phyloP scores from a whole-genome alignment of 1,140 invertebrate species.

The Campoletis sonorensis region DNA sequence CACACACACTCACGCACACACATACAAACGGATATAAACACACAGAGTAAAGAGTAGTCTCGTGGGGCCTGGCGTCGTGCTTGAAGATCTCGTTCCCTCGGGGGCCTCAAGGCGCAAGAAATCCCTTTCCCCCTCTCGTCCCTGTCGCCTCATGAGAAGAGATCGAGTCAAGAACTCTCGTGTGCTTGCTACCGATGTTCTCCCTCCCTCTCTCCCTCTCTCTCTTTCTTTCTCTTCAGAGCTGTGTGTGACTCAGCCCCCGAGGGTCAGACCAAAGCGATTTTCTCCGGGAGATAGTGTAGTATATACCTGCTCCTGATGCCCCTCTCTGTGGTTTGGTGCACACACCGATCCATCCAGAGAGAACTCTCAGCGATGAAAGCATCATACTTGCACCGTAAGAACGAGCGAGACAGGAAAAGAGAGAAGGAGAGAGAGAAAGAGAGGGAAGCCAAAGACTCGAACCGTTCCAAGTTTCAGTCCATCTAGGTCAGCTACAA shows the following conservation, averaged over 20 bases:
- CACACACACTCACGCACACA: too few species aligned
- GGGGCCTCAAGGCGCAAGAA: constrained; percentile 4
- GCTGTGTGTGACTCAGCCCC: constrained; percentile 20
- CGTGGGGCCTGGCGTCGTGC: too few species aligned
- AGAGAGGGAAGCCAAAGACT: neutral
- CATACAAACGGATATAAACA: neutral
- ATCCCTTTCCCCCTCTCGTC: neutral
- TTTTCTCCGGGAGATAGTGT: constrained; percentile 18
- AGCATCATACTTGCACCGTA: neutral
- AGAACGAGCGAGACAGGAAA: neutral
- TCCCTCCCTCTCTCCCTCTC: too few species aligned
- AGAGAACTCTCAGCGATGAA: constrained; percentile 12
- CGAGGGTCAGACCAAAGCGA: constrained; percentile 25
- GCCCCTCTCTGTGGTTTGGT: constrained; percentile 8
- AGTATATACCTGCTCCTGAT: constrained; percentile 13
- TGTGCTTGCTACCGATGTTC: neutral
- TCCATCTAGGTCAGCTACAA: constrained; percentile 16
- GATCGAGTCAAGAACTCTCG: constrained; percentile 1
- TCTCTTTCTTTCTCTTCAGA: too few species aligned
- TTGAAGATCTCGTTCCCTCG: constrained; percentile 2
- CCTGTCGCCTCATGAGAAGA: neutral
- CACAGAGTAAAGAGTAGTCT: neutral
- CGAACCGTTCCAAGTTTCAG: constrained; percentile 16
- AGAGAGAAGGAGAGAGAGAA: neutral
- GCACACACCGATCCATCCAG: neutral